phyloP scores from a whole-genome alignment of 2,888 invertebrate genomes.

The Glaucopsyche alexis region DNA sequence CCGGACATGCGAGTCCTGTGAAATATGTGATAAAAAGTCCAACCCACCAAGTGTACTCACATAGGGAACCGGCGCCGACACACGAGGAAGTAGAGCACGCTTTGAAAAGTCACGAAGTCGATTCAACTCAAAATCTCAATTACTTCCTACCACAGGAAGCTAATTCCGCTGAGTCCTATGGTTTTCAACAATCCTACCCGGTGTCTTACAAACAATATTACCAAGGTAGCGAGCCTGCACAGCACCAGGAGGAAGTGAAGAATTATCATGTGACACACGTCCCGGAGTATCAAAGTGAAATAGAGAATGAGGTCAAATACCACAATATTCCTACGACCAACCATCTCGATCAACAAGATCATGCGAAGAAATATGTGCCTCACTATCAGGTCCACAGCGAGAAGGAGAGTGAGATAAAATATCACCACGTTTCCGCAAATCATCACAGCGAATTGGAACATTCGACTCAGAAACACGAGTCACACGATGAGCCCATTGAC shows the following conservation, averaged over 20 bases:
- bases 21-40: constrained; percentile 14
- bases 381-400: constrained; percentile 12
- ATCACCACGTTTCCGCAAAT: constrained; percentile 42
- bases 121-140: constrained; percentile 56
- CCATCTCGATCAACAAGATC: background rate
- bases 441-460: constrained; percentile 39
- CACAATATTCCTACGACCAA: background rate
- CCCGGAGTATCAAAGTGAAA: constrained; percentile 47
- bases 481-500: constrained; percentile 67
- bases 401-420: background rate
- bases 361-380: background rate
- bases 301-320: constrained; percentile 22
- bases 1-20: constrained; percentile 45
- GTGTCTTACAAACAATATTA: constrained; percentile 43
- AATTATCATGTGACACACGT: constrained; percentile 43
- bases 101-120: constrained; percentile 39
- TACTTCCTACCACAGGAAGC: constrained; percentile 54
- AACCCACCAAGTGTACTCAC: constrained; percentile 41
- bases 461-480: constrained; percentile 49
- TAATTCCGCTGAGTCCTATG: constrained; percentile 53
- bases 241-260: constrained; percentile 36
- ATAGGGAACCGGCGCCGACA: constrained; percentile 50
- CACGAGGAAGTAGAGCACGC: constrained; percentile 49
- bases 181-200: constrained; percentile 49
- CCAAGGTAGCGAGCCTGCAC: constrained; percentile 39